Conservation (phyloP, 2,888 invertebrate species). For the Corbicula japonica region DNA sequence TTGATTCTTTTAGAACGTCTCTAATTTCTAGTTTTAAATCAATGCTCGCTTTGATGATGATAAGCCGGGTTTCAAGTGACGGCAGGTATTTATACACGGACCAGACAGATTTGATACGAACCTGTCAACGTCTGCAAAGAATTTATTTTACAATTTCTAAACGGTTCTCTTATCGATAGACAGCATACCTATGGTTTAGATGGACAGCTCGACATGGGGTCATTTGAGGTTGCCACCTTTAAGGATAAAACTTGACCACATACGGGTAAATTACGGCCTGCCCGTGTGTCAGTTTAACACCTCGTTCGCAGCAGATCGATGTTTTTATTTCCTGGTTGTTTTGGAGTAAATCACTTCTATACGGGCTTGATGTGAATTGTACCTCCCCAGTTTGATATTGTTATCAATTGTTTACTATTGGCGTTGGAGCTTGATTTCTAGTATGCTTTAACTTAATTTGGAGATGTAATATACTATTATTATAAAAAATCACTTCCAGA, state of each 20-base stretch:
- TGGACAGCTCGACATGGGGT: conserved; percentile 36
- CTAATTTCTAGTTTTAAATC: conserved; percentile 62
- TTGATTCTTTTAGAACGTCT: conserved; percentile 22
- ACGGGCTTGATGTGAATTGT: too few species aligned
- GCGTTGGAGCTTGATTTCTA: too few species aligned
- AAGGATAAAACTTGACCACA: conserved; percentile 30
- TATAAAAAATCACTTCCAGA: too few species aligned
- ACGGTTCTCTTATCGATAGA: conserved; percentile 28
- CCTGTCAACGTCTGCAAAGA: conserved; percentile 37
- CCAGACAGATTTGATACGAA: conserved; percentile 45
- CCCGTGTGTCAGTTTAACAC: conserved; percentile 52
- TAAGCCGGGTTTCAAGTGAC: conserved; percentile 48
- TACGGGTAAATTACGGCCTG: conserved; percentile 46
- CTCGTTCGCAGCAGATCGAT: conserved; percentile 12
- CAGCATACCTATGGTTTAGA: conserved; percentile 20
- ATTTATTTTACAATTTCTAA: conserved; percentile 65
- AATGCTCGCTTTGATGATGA: conserved; percentile 59
- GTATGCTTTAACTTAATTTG: too few species aligned
- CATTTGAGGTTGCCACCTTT: conserved; percentile 29
- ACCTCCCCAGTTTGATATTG: too few species aligned
- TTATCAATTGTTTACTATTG: too few species aligned
- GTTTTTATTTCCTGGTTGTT: conserved; percentile 10
- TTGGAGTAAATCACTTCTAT: too few species aligned
- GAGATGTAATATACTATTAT: too few species aligned
- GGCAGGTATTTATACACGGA: conserved; percentile 41